These are phyloP conservation scores for Sinopyrophorus schimmeli DNA, from an alignment of 2,888 invertebrate genomes.

Conservation along the genomic window DNA sequence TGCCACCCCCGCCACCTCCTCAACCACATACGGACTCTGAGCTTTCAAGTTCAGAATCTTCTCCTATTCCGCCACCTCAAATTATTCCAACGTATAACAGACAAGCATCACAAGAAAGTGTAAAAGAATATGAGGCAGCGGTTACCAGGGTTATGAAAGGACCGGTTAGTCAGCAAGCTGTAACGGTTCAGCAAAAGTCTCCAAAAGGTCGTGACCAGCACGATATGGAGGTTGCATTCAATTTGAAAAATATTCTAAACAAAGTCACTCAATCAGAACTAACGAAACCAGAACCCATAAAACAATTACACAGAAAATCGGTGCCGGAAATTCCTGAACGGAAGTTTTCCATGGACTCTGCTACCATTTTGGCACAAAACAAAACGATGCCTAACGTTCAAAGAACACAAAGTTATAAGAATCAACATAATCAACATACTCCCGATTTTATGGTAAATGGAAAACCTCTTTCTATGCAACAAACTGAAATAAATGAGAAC, in stretches of 20 bases:
- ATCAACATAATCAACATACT: constrained; percentile 42
- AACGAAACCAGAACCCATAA: constrained; percentile 27
- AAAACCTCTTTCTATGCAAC: constrained; percentile 40
- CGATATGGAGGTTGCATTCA: constrained; percentile 59
- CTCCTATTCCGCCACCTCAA: constrained; percentile 9
- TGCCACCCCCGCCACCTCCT: background rate
- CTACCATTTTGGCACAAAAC: constrained; percentile 4
- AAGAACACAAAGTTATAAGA: constrained; percentile 23
- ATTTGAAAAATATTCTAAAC: constrained; percentile 61
- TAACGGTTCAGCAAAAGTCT: constrained; percentile 60
- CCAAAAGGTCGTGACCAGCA: constrained; percentile 64
- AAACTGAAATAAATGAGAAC: constrained; percentile 49
- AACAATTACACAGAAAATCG: background rate
- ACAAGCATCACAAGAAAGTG: constrained; percentile 48
- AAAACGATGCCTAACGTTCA: constrained; percentile 2
- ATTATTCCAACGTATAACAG: constrained; percentile 44
- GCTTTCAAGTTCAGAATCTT: constrained; percentile 6
- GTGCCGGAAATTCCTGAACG: constrained; percentile 25
- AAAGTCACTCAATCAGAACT: constrained; percentile 46
- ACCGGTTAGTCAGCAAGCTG: constrained; percentile 73
- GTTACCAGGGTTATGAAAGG: constrained; percentile 74
- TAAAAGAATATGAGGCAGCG: constrained; percentile 63
- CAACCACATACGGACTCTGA: constrained; percentile 1
- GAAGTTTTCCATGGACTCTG: constrained; percentile 22
- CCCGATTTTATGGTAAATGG: constrained; percentile 47